These are phyloP conservation scores for Tuberolachnus salignus DNA, from an alignment of 2,888 invertebrate species.

Conservation along the genomic window DNA sequence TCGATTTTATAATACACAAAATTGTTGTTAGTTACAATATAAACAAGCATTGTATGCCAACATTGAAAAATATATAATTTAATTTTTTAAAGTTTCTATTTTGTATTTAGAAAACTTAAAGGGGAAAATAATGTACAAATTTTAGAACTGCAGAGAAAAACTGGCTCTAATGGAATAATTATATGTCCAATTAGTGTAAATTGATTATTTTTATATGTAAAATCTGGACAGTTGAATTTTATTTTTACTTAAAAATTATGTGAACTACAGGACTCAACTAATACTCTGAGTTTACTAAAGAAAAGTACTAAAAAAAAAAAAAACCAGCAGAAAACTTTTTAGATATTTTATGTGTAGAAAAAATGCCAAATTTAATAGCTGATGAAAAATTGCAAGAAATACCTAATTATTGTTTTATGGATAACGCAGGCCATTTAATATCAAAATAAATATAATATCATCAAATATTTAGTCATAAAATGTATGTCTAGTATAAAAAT, in stretches of 20 bases:
- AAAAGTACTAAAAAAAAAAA: no score
- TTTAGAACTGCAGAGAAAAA: constrained; percentile 5
- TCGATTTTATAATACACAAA: constrained; percentile 17
- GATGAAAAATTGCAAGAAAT: no score
- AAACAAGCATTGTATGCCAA: not conserved
- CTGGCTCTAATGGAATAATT: constrained; percentile 14
- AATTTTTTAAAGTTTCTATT: not conserved
- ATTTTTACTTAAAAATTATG: constrained; percentile 15
- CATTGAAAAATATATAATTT: constrained; percentile 2
- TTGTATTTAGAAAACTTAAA: not conserved
- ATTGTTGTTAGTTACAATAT: constrained; percentile 5
- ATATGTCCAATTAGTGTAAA: not conserved
- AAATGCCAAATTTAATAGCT: no score
- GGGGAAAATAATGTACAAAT: not conserved
- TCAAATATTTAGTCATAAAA: no score
- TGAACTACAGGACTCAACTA: no score
- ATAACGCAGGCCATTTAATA: no score
- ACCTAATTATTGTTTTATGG: no score
- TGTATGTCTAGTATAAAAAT: no score
- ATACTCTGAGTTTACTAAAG: no score
- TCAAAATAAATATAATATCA: no score
- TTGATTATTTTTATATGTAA: not conserved
- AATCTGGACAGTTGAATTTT: constrained; percentile 5
- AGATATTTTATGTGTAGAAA: no score
- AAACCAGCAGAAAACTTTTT: no score